Conservation (phyloP, 2,113 vertebrate genomes). For the Psephotus haematonotus region DNA sequence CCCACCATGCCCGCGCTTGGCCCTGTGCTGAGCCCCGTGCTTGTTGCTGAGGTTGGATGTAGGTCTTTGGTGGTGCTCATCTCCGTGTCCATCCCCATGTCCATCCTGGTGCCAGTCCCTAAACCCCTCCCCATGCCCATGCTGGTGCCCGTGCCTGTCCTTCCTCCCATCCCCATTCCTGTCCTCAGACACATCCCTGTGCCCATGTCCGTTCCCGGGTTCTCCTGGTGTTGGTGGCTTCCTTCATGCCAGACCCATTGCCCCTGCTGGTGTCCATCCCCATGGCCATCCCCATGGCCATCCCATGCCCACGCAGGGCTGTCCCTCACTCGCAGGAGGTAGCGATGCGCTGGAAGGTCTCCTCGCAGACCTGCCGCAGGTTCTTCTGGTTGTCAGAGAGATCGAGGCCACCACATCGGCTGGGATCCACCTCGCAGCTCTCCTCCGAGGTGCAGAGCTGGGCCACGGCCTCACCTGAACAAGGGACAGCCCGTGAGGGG, state of each 20-base stretch:
- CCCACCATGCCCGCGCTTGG: accelerated
- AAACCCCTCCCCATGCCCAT: not conserved
- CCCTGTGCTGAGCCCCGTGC: accelerated
- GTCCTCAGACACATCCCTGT: accelerated
- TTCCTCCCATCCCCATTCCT: not conserved
- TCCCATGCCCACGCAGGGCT: accelerated
- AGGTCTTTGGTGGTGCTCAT: not conserved
- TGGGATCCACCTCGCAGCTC: constrained; percentile 89
- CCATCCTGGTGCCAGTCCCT: not conserved
- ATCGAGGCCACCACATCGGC: constrained; percentile 80
- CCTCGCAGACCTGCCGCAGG: constrained; percentile 81
- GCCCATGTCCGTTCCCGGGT: not conserved
- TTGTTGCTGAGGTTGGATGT: not conserved
- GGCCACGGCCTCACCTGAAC: constrained; percentile 81
- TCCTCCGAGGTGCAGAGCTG: constrained; percentile 78
- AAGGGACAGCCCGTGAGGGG: not conserved
- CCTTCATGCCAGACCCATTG: not conserved
- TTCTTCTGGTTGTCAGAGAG: constrained; percentile 80
- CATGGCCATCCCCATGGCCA: not conserved
- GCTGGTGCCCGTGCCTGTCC: not conserved
- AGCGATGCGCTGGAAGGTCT: constrained; percentile 84
- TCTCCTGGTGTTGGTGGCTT: not conserved
- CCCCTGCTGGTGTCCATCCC: not conserved
- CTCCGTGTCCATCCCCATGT: accelerated
- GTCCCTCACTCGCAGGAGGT: constrained; percentile 78